phyloP scores from a whole-genome alignment of 2,888 invertebrate genomes.

The Sinohyriopsis cumingii region DNA sequence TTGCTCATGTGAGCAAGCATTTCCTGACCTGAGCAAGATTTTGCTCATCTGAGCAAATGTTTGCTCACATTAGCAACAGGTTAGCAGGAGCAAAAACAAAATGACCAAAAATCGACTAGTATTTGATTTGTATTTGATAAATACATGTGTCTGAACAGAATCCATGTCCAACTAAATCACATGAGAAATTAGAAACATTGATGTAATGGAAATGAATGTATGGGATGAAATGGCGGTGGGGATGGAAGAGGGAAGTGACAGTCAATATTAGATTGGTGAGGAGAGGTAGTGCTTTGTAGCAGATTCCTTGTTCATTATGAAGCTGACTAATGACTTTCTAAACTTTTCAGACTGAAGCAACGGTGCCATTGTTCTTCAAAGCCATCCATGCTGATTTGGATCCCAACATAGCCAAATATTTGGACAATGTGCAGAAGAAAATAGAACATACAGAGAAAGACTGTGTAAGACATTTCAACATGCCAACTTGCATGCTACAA shows the following conservation, averaged over 20 bases:
- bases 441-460: conserved; percentile 57
- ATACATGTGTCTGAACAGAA: no score
- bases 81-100: no score
- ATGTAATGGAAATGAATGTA: no score
- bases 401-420: conserved; percentile 49
- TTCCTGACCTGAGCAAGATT: no score
- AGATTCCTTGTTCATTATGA: not conserved
- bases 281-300: not conserved
- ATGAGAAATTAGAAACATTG: no score
- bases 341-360: conserved; percentile 41
- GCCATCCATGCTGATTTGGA: conserved; percentile 46
- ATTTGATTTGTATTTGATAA: no score
- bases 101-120: no score
- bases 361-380: conserved; percentile 58
- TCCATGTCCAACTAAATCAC: no score
- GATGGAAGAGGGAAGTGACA: not conserved
- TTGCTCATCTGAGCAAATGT: no score
- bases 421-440: conserved; percentile 35
- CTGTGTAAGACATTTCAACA: conserved; percentile 33
- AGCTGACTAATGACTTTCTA: not conserved
- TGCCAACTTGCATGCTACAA: not conserved
- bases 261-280: not conserved
- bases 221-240: no score
- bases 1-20: no score
- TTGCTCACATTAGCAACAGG: no score